Conservation (phyloP, 1,140 invertebrate genomes). For the Polyergus mexicanus region DNA sequence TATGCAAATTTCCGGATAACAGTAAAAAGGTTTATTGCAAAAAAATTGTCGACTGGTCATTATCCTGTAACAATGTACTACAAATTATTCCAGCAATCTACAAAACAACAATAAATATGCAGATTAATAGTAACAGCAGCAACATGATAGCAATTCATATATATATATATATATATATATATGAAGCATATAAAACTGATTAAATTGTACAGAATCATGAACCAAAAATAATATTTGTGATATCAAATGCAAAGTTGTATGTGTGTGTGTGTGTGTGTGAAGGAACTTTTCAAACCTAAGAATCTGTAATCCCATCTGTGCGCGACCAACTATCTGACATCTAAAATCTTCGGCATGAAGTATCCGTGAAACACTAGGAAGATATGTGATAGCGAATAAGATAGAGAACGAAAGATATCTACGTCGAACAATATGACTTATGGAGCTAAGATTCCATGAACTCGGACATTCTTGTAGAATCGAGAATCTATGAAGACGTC, state of each 20-base stretch:
- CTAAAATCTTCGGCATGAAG: constrained; percentile 20
- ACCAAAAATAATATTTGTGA: neutral
- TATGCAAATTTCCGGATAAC: constrained; percentile 36
- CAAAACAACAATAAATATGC: constrained; percentile 28
- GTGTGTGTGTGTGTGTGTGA: neutral
- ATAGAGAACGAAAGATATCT: constrained; percentile 6
- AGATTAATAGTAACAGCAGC: neutral
- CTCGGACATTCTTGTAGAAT: constrained; percentile 11
- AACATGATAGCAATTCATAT: neutral
- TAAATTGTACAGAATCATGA: neutral
- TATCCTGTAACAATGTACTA: neutral
- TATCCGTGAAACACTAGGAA: constrained; percentile 3
- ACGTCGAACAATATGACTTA: constrained; percentile 51
- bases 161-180: no score
- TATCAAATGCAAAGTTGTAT: neutral
- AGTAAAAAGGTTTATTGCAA: constrained; percentile 21
- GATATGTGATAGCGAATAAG: constrained; percentile 8
- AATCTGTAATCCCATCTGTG: constrained; percentile 1
- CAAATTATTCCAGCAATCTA: constrained; percentile 8
- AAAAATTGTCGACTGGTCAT: constrained; percentile 26
- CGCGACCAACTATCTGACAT: neutral
- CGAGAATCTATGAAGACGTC: constrained; percentile 43
- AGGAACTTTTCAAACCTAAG: neutral
- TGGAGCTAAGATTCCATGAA: neutral
- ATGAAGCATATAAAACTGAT: neutral